A percentile compares a stretch with the other conserved stretches of the same genome.
phyloP scores from a whole-genome alignment of 2,888 invertebrate genomes.

The Muschampia plurimacula region DNA sequence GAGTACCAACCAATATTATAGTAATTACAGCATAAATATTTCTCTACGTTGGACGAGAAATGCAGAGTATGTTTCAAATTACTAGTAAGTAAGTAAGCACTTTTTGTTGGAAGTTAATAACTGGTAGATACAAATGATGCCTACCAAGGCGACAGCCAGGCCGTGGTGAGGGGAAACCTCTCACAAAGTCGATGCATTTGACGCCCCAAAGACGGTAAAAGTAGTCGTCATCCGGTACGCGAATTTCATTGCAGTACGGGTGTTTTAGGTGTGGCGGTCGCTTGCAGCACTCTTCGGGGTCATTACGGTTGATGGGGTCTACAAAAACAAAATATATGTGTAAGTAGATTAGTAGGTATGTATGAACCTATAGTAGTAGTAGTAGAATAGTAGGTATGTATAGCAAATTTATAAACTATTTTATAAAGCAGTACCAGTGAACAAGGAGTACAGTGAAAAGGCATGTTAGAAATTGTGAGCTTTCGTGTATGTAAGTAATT shows the following conservation, averaged over 20 bases:
- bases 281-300: slow-evolving; percentile 96
- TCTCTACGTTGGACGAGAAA: too few relatives aligned
- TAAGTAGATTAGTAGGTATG: background rate
- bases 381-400: too few relatives aligned
- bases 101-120: too few relatives aligned
- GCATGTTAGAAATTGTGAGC: too few relatives aligned
- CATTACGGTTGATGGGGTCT: slow-evolving; percentile 95
- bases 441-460: background rate
- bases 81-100: too few relatives aligned
- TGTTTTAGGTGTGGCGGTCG: slow-evolving; percentile 93
- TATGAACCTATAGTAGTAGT: too few relatives aligned
- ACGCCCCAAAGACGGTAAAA: slow-evolving; percentile 95
- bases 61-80: too few relatives aligned
- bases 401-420: too few relatives aligned
- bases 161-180: slow-evolving; percentile 94
- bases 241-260: slow-evolving; percentile 96
- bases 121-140: slow-evolving; percentile 42
- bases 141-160: slow-evolving; percentile 95
- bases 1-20: too few relatives aligned
- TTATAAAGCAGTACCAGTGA: too few relatives aligned
- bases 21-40: too few relatives aligned
- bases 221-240: slow-evolving; percentile 95
- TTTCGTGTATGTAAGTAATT: too few relatives aligned
- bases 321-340: slow-evolving; percentile 22
- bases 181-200: slow-evolving; percentile 95